Percentiles rank a stretch among this genome's conserved stretches.
phyloP scores from a whole-genome alignment of 2,888 invertebrate genomes.

The Eupithecia vulgata region DNA sequence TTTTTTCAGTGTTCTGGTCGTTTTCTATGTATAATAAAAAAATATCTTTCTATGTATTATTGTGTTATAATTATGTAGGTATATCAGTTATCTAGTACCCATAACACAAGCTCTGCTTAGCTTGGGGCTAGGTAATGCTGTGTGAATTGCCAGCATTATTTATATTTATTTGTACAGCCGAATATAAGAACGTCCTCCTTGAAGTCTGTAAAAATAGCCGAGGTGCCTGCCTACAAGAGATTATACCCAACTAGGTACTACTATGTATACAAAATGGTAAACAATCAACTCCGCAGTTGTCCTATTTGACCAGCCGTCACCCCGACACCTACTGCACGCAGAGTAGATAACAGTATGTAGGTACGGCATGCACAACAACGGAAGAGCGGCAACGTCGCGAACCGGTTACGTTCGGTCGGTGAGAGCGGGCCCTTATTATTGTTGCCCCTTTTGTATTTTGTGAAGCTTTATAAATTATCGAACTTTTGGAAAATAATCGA shows the following conservation, averaged over 20 bases:
- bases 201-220: no score
- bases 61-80: no score
- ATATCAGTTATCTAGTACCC: no score
- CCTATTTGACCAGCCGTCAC: conserved; percentile 13
- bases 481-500: conserved; percentile 9
- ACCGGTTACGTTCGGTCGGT: conserved; percentile 19
- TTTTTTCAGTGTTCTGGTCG: no score
- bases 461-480: neutral
- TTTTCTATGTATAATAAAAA: no score
- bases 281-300: conserved; percentile 7
- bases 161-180: no score
- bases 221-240: neutral
- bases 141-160: no score
- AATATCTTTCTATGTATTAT: no score
- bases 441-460: neutral
- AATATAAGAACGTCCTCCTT: no score
- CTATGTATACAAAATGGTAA: neutral
- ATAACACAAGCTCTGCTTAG: no score
- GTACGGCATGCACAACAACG: neutral
- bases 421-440: conserved; percentile 18
- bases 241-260: neutral
- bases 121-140: no score
- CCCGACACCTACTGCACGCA: neutral
- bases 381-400: conserved; percentile 16
- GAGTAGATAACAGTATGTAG: neutral